phyloP scores from a whole-genome alignment of 2,113 vertebrate species.

The Neotoma lepida region DNA sequence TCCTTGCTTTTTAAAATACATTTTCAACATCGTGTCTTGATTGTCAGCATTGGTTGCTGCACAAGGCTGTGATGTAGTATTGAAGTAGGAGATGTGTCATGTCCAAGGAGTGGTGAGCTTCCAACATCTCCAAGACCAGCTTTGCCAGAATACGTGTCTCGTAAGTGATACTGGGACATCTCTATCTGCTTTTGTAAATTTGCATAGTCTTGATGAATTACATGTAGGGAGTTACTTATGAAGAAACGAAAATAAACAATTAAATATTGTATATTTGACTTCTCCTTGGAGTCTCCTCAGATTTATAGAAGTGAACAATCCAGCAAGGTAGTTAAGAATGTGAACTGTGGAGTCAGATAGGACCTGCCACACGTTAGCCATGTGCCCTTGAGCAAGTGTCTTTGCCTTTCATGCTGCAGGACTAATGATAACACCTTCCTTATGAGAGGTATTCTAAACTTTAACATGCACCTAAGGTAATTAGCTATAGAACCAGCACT shows the following conservation, averaged over 20 bases:
- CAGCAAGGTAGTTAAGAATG: background rate
- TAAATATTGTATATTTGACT: background rate
- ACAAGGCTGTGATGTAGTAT: background rate
- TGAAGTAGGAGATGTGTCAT: fast-evolving
- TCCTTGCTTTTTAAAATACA: background rate
- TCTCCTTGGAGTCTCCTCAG: background rate
- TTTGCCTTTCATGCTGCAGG: background rate
- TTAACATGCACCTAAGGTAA: background rate
- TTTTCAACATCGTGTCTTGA: background rate
- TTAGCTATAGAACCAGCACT: background rate
- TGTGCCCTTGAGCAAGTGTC: background rate
- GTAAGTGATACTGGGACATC: background rate
- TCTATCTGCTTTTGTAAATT: background rate
- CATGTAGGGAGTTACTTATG: background rate
- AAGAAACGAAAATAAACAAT: constrained; percentile 2
- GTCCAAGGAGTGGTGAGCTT: background rate
- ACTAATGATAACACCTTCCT: background rate
- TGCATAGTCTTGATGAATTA: background rate
- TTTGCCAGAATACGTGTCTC: background rate
- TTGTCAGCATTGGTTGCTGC: background rate
- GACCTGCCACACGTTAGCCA: background rate
- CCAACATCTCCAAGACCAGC: background rate
- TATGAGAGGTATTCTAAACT: background rate
- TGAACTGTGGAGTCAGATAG: too few relatives aligned
- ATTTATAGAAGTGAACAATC: background rate